Conservation (phyloP, 1,140 invertebrate genomes). For the Dendrolimus punctatus region DNA sequence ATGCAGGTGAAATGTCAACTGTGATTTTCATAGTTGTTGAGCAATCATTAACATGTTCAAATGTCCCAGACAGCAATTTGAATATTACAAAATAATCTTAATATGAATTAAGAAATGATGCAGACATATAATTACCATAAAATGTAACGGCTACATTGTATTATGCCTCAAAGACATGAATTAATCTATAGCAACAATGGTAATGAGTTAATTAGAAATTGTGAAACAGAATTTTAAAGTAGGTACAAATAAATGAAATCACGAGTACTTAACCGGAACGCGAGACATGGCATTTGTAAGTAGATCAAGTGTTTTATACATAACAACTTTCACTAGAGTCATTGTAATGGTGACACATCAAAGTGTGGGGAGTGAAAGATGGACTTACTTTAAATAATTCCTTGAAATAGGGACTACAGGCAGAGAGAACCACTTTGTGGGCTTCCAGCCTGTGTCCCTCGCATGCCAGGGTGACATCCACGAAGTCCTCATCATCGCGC, state of each 20-base stretch:
- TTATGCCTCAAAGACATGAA: slow-evolving; percentile 19
- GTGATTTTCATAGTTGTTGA: too few species aligned
- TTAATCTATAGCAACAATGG: slow-evolving; percentile 39
- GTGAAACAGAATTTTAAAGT: slow-evolving; percentile 67
- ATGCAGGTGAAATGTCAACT: too few species aligned
- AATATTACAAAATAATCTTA: slow-evolving; percentile 15
- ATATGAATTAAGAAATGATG: slow-evolving; percentile 13
- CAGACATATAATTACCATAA: slow-evolving; percentile 19
- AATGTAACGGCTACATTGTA: slow-evolving; percentile 19
- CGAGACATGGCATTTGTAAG: slow-evolving; percentile 72
- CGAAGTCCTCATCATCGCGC: slow-evolving; percentile 85
- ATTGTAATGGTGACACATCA: slow-evolving; percentile 72
- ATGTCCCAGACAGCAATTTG: slow-evolving; percentile 8
- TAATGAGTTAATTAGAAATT: slow-evolving; percentile 69
- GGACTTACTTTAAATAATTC: slow-evolving; percentile 84
- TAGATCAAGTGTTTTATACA: slow-evolving; percentile 72
- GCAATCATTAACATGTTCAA: neutral
- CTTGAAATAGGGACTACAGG: slow-evolving; percentile 87
- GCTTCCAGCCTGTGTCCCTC: slow-evolving; percentile 84
- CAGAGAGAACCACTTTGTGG: slow-evolving; percentile 85
- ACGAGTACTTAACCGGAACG: slow-evolving; percentile 71
- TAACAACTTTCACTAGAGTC: slow-evolving; percentile 72
- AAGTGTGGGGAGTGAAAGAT: slow-evolving; percentile 70
- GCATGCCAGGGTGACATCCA: slow-evolving; percentile 88
- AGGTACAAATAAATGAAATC: slow-evolving; percentile 71